These are phyloP conservation scores for Scaptomyza graminum DNA, from an alignment of 1,140 invertebrate species.

Conservation along the genomic window DNA sequence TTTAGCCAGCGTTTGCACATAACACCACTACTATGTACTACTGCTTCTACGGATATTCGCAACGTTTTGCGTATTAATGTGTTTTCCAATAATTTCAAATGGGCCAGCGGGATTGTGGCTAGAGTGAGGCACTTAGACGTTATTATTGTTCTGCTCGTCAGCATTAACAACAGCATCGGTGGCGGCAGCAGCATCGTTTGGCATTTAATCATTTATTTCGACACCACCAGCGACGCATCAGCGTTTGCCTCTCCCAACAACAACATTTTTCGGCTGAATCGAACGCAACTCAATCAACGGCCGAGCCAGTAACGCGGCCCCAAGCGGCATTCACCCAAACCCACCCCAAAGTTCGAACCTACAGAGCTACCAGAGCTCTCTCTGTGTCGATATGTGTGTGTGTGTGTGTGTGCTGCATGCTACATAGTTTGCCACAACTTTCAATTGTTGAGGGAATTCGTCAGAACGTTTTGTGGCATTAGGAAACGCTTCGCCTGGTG, in stretches of 20 bases:
- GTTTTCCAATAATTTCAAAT: constrained; percentile 72
- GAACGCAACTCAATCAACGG: constrained; percentile 55
- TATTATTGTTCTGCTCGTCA: constrained; percentile 3
- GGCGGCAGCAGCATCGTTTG: constrained; percentile 17
- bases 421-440: constrained; percentile 58
- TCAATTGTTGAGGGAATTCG: constrained; percentile 75
- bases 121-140: neutral
- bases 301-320: constrained; percentile 19
- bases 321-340: constrained; percentile 27
- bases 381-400: neutral
- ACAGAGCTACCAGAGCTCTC: neutral
- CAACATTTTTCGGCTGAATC: constrained; percentile 24
- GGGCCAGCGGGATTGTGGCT: constrained; percentile 1
- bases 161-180: neutral
- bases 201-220: constrained; percentile 53
- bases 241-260: constrained; percentile 14
- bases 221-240: constrained; percentile 40
- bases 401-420: constrained; percentile 15
- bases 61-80: constrained; percentile 71
- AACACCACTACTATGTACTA: no score
- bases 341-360: neutral
- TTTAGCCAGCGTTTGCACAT: constrained; percentile 51
- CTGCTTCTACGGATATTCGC: no score
- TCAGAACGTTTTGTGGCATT: constrained; percentile 69
- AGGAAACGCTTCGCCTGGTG: constrained; percentile 24